Conservation (phyloP, 2,888 invertebrate species). For the Biston betularia region DNA sequence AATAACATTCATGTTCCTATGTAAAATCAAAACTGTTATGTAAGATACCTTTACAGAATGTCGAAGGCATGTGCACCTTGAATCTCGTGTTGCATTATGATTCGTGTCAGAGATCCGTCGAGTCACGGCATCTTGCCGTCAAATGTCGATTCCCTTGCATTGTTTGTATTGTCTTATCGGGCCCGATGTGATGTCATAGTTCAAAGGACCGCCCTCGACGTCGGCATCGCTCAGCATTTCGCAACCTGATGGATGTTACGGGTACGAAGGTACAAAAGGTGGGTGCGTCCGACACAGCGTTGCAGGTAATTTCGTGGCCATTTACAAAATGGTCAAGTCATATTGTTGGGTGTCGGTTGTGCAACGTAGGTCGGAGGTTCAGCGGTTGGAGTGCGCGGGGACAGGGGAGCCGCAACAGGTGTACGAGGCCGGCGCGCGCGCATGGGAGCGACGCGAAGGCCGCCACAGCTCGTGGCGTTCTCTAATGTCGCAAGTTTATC, state of each 20-base stretch:
- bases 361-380: constrained; percentile 60
- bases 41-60: constrained; percentile 35
- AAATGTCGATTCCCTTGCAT: constrained; percentile 77
- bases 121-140: constrained; percentile 67
- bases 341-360: constrained; percentile 68
- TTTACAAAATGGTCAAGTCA: constrained; percentile 66
- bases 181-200: constrained; percentile 74
- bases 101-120: constrained; percentile 68
- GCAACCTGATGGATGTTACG: constrained; percentile 65
- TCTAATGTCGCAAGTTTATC: constrained; percentile 67
- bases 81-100: constrained; percentile 70
- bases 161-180: constrained; percentile 75
- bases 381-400: constrained; percentile 44
- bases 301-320: constrained; percentile 56
- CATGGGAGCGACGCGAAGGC: constrained; percentile 76
- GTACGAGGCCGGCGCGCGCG: constrained; percentile 72
- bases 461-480: constrained; percentile 63
- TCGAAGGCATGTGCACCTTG: constrained; percentile 58
- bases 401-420: constrained; percentile 69
- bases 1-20: constrained; percentile 34
- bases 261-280: constrained; percentile 40
- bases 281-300: constrained; percentile 45
- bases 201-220: constrained; percentile 70
- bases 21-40: constrained; percentile 39
- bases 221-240: constrained; percentile 62